Conservation (phyloP, 2,113 vertebrate species). For the Mirounga angustirostris region DNA sequence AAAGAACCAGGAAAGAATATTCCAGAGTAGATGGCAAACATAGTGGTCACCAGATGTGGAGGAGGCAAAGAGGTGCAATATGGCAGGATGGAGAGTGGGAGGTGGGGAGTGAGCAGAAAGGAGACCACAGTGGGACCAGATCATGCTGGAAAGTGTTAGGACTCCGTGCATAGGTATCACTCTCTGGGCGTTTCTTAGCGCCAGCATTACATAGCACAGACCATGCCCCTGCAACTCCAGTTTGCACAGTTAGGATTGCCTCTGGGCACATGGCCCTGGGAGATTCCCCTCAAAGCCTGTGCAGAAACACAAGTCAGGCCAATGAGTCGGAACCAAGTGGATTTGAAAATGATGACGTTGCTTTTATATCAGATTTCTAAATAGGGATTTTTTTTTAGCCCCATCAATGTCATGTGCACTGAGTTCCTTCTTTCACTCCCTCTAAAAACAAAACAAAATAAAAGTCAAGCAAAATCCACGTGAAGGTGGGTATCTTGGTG, state of each 20-base stretch:
- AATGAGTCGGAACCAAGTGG: not conserved
- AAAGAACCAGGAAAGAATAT: not conserved
- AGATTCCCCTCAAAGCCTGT: not conserved
- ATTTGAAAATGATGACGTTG: conserved; percentile 60
- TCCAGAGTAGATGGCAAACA: not conserved
- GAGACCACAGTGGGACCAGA: not conserved
- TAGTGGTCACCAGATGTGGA: not conserved
- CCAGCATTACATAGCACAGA: not conserved
- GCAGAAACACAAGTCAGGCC: not conserved
- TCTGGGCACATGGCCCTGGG: not conserved
- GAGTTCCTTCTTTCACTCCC: conserved; percentile 68
- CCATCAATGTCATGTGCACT: conserved; percentile 51
- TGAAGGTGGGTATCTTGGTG: not conserved
- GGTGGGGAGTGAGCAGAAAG: too few species aligned
- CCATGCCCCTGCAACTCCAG: not conserved
- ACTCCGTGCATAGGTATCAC: too few species aligned
- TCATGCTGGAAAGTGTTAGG: too few species aligned
- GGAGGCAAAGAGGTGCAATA: not conserved
- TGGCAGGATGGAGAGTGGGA: not conserved
- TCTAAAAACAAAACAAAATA: not conserved
- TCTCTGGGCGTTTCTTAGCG: not conserved
- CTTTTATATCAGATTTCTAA: conserved; percentile 65
- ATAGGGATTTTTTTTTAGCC: conserved; percentile 41
- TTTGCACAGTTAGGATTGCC: rapidly evolving
- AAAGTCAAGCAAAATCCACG: not conserved